Evolutionary conservation across 1,140 invertebrate genomes (phyloP).

Genomic region (Aphaenogaster floridana): DNA sequence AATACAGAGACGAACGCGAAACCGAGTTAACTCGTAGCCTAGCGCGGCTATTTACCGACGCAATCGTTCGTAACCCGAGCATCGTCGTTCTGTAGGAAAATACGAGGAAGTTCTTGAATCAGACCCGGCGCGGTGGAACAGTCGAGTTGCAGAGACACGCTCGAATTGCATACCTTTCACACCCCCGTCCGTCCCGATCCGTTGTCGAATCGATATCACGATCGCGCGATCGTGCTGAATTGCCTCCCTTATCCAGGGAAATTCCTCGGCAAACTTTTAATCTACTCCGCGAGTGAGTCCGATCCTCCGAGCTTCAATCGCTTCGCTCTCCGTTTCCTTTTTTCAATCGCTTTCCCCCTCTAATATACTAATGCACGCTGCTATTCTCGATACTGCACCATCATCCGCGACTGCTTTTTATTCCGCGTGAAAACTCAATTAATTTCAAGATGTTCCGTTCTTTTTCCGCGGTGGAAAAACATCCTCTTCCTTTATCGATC

Average conservation of each 20-base stretch:
- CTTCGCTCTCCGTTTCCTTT: constrained; percentile 2
- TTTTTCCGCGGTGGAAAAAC: constrained; percentile 9
- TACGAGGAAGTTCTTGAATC: constrained; percentile 47
- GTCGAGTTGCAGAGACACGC: constrained; percentile 44
- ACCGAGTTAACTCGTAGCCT: constrained; percentile 43
- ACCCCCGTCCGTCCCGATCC: constrained; percentile 17
- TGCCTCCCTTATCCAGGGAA: constrained; percentile 58
- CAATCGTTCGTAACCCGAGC: constrained; percentile 59
- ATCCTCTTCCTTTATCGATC: constrained; percentile 34
- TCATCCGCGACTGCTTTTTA: constrained; percentile 57
- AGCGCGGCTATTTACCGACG: constrained; percentile 46
- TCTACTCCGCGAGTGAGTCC: constrained; percentile 50
- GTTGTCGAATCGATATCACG: constrained; percentile 51
- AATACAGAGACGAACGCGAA: neutral
- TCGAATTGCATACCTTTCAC: constrained; percentile 37
- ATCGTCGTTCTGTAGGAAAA: constrained; percentile 37
- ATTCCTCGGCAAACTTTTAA: constrained; percentile 72
- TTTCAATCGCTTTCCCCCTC: neutral
- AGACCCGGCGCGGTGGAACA: constrained; percentile 10
- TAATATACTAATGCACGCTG: constrained; percentile 52
- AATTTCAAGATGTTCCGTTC: constrained; percentile 69
- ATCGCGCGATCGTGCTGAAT: constrained; percentile 54
- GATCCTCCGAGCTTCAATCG: constrained; percentile 35
- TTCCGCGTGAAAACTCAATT: constrained; percentile 71
- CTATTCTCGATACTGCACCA: constrained; percentile 52